Base-by-base conservation (phyloP, 2,797 vertebrate genomes). In the Alauda arvensis region DNA sequence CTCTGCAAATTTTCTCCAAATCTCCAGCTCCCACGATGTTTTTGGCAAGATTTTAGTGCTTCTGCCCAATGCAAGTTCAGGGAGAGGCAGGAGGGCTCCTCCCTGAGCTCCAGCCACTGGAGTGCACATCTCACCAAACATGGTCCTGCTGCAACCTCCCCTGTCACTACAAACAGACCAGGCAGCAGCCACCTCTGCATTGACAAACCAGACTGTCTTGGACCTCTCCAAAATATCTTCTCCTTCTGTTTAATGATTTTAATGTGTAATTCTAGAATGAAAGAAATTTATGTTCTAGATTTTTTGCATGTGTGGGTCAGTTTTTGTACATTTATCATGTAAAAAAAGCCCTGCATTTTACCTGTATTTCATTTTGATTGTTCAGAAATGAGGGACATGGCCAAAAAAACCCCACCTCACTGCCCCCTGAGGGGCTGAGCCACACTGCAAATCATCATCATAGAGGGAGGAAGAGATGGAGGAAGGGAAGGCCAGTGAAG, bases 61-160 rank as follows among this genome's bases (percentile, higher is more conserved):
- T 76, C 14, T 49, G 26, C 37, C 23, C 18, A 14, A 3, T 59
- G 16, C 18, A 77, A 68, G 19, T 2, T 28, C 75, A 69, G 33
- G 40, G 14, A 88, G 48, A 78, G 19, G 18, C n/a, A 85, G 0
- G 0, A 60, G 33, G 18, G 12, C 75, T 71, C 69, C 0, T 1
- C 24, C 33, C 14, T 1, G 1, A 77, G 42, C 62, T 77, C 62
- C 48, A 45, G 2, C 4, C 55, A 23, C 18, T 21, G 28, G 43
- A 57, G 25, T 0, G 3, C 2, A 1, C 1, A 2, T 48, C 68
- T 72, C 7, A 3, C 2, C 1, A 10, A 52, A 34, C 5, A 1
- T 10, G 13, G 14, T 26, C 76, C 68, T 82, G 42, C 71, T 82
- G 55, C 39, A 57, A 5, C 8, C 42, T 93, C 16, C 37, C 21